Conservation (phyloP, 1,140 invertebrate genomes). For the Cheumatopsyche charites region DNA sequence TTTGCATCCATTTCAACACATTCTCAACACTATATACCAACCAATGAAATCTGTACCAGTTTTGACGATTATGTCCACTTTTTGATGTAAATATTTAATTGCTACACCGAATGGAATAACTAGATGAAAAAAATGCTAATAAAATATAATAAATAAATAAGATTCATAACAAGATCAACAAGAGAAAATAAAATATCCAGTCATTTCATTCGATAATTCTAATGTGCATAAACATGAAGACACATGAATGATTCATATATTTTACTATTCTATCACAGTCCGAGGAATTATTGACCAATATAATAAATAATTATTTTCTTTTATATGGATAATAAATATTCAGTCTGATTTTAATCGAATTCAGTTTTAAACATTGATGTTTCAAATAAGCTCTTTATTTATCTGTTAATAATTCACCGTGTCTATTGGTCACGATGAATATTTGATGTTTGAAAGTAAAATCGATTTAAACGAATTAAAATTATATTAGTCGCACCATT, state of each 20-base stretch:
- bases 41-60: constrained; percentile 47
- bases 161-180: neutral
- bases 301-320: neutral
- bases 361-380: neutral
- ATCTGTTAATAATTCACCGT: neutral
- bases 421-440: too few species aligned
- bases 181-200: neutral
- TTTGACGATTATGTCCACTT: constrained; percentile 32
- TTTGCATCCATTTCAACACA: constrained; percentile 10
- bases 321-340: constrained; percentile 11
- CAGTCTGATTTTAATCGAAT: constrained; percentile 2
- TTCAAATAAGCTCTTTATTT: neutral
- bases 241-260: neutral
- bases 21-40: constrained; percentile 1
- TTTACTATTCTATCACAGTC: constrained; percentile 28
- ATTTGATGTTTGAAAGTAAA: neutral
- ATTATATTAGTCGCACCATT: constrained; percentile 32
- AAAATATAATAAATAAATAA: neutral
- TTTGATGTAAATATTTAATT: constrained; percentile 22
- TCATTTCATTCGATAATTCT: neutral
- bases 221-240: constrained; percentile 29
- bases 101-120: constrained; percentile 14
- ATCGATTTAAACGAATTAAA: neutral
- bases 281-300: constrained; percentile 22
- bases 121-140: neutral